These are phyloP conservation scores for Alloscopus bannaensis DNA, from an alignment of 2,888 invertebrate species.

Conservation along the genomic window DNA sequence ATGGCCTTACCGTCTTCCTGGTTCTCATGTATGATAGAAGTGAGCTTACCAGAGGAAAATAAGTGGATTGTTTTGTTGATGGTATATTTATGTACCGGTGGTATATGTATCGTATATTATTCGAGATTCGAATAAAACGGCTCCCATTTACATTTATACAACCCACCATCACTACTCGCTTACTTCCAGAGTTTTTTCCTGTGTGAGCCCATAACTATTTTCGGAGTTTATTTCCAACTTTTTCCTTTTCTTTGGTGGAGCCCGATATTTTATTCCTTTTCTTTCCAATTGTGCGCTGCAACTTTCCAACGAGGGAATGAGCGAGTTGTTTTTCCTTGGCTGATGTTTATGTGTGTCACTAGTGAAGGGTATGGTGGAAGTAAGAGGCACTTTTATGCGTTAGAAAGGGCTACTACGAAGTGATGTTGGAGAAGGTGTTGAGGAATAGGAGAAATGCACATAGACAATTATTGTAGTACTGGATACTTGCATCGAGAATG, in stretches of 20 bases:
- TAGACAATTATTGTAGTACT: too few relatives aligned
- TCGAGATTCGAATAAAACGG: slow-evolving; percentile 51
- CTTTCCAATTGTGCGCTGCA: too few relatives aligned
- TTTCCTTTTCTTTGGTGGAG: slow-evolving; percentile 17
- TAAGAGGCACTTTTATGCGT: neutral
- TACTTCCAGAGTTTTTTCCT: slow-evolving; percentile 7
- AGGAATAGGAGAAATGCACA: too few relatives aligned
- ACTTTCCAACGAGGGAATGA: slow-evolving; percentile 16
- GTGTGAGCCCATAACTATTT: slow-evolving; percentile 8
- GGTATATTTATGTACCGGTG: too few relatives aligned
- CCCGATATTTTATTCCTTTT: slow-evolving; percentile 6
- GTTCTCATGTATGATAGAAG: too few relatives aligned
- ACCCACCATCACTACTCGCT: neutral
- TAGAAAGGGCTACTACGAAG: too few relatives aligned
- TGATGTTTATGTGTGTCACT: slow-evolving; percentile 36
- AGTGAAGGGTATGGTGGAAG: too few relatives aligned
- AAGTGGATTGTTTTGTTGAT: too few relatives aligned
- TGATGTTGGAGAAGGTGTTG: too few relatives aligned
- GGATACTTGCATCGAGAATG: slow-evolving; percentile 9
- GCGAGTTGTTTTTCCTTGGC: slow-evolving; percentile 13
- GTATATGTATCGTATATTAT: too few relatives aligned
- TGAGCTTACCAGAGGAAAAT: too few relatives aligned
- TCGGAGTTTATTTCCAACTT: slow-evolving; percentile 9
- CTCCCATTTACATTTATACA: slow-evolving; percentile 55
- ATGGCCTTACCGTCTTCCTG: too few relatives aligned